phyloP scores from a whole-genome alignment of 2,113 vertebrate genomes.

The Aepyceros melampus region DNA sequence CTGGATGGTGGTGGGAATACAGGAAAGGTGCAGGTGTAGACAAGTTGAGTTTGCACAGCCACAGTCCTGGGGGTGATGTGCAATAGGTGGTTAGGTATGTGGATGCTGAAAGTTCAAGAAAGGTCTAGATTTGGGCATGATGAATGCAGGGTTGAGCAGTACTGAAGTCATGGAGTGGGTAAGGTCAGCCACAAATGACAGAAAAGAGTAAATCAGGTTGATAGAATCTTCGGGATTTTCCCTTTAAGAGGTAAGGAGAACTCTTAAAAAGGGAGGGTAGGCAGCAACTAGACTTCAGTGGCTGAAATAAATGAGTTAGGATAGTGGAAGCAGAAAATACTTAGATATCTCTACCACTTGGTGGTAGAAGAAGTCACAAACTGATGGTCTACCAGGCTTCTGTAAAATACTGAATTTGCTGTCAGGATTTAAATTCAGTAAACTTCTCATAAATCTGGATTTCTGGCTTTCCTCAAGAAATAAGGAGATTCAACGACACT shows the following conservation, averaged over 20 bases:
- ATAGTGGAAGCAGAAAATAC: neutral
- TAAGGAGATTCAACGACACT: neutral
- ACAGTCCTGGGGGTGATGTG: neutral
- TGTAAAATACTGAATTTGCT: neutral
- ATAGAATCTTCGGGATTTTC: neutral
- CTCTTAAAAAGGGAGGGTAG: neutral
- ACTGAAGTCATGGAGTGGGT: neutral
- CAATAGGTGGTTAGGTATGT: neutral
- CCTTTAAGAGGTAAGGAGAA: neutral
- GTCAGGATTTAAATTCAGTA: neutral
- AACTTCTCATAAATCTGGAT: neutral
- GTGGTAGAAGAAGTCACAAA: neutral
- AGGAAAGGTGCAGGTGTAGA: neutral
- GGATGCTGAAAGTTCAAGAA: neutral
- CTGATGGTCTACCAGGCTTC: neutral
- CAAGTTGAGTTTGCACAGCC: neutral
- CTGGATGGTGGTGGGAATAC: neutral
- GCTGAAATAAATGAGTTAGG: neutral
- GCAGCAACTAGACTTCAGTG: neutral
- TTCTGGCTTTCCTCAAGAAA: slow-evolving; percentile 21
- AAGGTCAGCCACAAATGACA: neutral
- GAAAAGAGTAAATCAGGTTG: neutral
- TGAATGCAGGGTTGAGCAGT: neutral
- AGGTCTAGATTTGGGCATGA: neutral
- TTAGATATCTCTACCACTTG: neutral